Base-by-base conservation (phyloP, 2,888 invertebrate genomes). In the Abrostola triplasia region DNA sequence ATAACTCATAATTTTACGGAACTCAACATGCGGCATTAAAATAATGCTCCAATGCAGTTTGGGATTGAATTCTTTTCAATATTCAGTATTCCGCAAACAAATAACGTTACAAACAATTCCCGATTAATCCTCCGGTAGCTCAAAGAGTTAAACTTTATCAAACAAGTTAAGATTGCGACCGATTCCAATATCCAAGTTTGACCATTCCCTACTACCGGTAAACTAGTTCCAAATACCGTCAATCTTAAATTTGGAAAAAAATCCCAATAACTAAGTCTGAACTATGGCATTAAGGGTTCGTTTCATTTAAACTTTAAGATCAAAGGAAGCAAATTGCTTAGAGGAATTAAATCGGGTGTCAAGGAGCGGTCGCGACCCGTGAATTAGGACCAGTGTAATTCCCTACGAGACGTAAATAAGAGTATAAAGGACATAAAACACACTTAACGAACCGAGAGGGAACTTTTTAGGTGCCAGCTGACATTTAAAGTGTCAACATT, bases 251-350 rank as follows among this genome's bases (percentile, higher is more conserved):
- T n/a, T 47, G 24, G 24, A 47, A 47, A 47, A 5, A 47, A 47
- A 47, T 7, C 44, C 24, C 24, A 4, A 24, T 24, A 47, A 47
- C 13, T 24, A 47, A 9, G 9, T 24, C 8, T 24, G 13, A 8
- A 41, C 9, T 47, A 49, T n/a, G 35, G 7, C 47, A 62, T 42
- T n/a, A 72, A 57, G 24, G 13, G 56, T 56, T 49, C 51, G 60
- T 61, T 67, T 64, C 64, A 80, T 77, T 81, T 80, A 78, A 70
- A 77, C 65, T 69, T 67, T 58, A 67, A 68, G 76, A 78, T 80
- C 80, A 77, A 83, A 79, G 77, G 68, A 67, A 76, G 73, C 67
- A 76, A 71, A 71, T 60, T 65, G 59, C 50, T 71, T 62, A 64
- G 44, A 62, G 69, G 61, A 70, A 77, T 82, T 79, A 76, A 79